Evolutionary conservation across 1,140 invertebrate species (phyloP).

Genomic region (Thalassaphorura encarpata): DNA sequence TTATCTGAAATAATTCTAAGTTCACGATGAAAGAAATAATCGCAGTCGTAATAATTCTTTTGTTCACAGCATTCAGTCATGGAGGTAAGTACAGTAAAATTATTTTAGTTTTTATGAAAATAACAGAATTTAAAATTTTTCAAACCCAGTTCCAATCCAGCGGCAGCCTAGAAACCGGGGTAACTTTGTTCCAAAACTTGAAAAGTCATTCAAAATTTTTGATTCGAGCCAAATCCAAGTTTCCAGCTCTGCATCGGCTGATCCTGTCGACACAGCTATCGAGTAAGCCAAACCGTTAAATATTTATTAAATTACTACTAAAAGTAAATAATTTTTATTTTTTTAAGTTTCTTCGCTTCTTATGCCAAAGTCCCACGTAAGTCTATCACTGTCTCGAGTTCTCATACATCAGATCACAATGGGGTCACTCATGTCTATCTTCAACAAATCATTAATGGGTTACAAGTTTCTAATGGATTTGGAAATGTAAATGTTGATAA

Average conservation of each 20-base stretch:
- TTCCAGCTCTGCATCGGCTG: background rate
- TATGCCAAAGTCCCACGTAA: background rate
- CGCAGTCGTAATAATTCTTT: too few relatives aligned
- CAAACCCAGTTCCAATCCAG: too few relatives aligned
- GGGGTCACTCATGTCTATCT: slow-evolving; percentile 3
- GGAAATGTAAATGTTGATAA: too few relatives aligned
- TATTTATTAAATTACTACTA: background rate
- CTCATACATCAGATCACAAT: background rate
- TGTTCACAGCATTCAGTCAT: too few relatives aligned
- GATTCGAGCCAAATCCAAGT: background rate
- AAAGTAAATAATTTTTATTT: background rate
- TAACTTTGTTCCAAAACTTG: background rate
- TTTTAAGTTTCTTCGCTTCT: background rate
- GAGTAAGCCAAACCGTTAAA: background rate
- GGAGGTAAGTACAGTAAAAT: too few relatives aligned
- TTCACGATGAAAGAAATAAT: too few relatives aligned
- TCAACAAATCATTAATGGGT: background rate
- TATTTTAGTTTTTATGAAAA: too few relatives aligned
- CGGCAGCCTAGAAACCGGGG: background rate
- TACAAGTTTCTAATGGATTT: background rate
- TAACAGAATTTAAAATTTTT: too few relatives aligned
- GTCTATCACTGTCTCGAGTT: background rate
- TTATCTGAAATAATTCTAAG: too few relatives aligned
- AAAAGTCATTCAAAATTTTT: background rate
- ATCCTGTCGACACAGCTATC: background rate